These are phyloP conservation scores for Eupleurogrammus muticus DNA, from an alignment of 2,797 vertebrate species.

Conservation along the genomic window DNA sequence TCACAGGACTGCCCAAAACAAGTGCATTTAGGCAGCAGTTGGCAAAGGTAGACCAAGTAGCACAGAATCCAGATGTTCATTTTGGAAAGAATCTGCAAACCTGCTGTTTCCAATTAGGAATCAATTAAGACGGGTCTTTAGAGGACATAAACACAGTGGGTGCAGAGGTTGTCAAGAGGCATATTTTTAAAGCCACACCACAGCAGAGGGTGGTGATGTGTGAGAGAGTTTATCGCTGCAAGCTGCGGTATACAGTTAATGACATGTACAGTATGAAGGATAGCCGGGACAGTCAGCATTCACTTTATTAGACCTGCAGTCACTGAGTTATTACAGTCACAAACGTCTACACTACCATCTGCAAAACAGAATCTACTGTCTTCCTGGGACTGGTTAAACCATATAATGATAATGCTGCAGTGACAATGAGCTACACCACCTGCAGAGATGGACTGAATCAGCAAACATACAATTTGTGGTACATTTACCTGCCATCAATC, in stretches of 20 bases:
- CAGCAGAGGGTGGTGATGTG: constrained; percentile 22
- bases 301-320: constrained; percentile 10
- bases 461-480: constrained; percentile 27
- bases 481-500: constrained; percentile 62
- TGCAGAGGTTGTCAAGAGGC: constrained; percentile 28
- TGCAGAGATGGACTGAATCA: constrained; percentile 69
- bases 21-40: constrained; percentile 46
- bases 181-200: constrained; percentile 27
- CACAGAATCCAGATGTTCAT: constrained; percentile 44
- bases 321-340: not conserved
- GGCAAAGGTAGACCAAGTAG: constrained; percentile 18
- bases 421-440: constrained; percentile 34
- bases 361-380: not conserved
- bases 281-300: constrained; percentile 5
- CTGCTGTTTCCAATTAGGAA: constrained; percentile 70
- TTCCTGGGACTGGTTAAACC: constrained; percentile 13
- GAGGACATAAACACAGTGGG: constrained; percentile 38
- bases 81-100: constrained; percentile 50
- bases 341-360: constrained; percentile 1
- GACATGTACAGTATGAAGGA: constrained; percentile 9
- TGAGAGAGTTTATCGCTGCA: not conserved
- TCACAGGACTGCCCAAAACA: not conserved
- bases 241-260: constrained; percentile 18
- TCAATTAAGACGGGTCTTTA: constrained; percentile 57
- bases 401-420: constrained; percentile 9